phyloP scores from a whole-genome alignment of 2,888 invertebrate species.

The Tetropium fuscum region DNA sequence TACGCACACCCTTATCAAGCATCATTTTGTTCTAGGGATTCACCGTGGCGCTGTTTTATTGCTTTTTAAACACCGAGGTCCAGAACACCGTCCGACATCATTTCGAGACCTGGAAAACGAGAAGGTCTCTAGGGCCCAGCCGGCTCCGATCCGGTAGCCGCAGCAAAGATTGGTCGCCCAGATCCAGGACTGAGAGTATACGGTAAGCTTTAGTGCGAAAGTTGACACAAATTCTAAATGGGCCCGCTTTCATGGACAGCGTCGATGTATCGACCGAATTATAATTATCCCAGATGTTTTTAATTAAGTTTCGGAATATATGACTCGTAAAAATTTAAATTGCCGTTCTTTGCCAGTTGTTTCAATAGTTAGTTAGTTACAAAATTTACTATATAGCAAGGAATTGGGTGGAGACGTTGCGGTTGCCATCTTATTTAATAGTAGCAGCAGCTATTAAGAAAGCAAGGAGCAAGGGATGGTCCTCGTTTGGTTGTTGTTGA shows the following conservation, averaged over 20 bases:
- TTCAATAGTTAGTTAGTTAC: no score
- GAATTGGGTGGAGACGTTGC: no score
- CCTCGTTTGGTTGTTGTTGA: no score
- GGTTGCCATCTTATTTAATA: no score
- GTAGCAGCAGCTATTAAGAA: no score
- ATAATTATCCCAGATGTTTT: not conserved
- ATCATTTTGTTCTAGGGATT: conserved; percentile 77
- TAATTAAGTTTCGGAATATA: no score
- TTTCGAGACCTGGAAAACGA: conserved; percentile 82
- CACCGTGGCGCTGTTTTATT: conserved; percentile 90
- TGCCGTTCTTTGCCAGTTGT: no score
- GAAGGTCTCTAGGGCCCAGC: conserved; percentile 73
- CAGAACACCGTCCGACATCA: conserved; percentile 87
- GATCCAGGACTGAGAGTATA: conserved; percentile 85
- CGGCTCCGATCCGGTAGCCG: conserved; percentile 76
- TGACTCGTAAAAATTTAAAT: no score
- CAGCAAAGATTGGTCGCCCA: conserved; percentile 86
- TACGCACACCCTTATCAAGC: no score
- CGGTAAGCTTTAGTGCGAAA: conserved; percentile 69
- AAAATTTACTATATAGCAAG: no score
- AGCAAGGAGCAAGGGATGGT: no score
- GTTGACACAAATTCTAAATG: conserved; percentile 3
- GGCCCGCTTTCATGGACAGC: not conserved
- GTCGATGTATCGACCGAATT: not conserved
- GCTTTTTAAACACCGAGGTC: conserved; percentile 93